A percentile compares a stretch with the other conserved stretches of the same genome.
Evolutionary conservation across 2,113 vertebrate species (phyloP).

Genomic region (Syngnathoides biaculeatus): DNA sequence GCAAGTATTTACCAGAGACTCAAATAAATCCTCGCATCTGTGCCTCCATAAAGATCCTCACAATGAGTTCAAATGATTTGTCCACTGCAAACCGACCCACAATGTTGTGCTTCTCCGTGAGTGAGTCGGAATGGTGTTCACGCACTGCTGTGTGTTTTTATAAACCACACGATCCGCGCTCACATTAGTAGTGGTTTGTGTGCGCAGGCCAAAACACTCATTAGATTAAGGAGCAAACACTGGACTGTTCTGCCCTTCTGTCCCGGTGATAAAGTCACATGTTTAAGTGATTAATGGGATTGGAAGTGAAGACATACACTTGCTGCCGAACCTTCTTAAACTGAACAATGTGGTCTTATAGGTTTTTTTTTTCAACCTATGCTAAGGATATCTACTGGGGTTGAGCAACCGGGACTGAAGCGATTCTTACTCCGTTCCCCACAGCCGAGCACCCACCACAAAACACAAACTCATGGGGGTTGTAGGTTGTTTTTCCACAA

Average conservation of each 20-base stretch:
- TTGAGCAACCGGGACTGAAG: constrained; percentile 40
- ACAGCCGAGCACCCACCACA: constrained; percentile 6
- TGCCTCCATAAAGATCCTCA: neutral
- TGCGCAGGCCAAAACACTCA: constrained; percentile 19
- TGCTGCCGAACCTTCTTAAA: neutral
- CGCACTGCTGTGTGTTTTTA: neutral
- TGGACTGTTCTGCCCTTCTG: constrained; percentile 14
- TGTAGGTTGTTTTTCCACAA: neutral
- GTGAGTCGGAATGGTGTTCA: neutral
- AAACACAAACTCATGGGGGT: constrained; percentile 32
- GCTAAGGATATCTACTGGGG: constrained; percentile 12
- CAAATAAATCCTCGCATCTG: neutral
- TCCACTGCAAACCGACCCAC: neutral
- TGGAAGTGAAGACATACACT: constrained; percentile 30
- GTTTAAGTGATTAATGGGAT: constrained; percentile 61
- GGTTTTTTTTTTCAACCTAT: neutral
- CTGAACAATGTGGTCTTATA: neutral
- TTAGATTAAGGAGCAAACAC: constrained; percentile 25
- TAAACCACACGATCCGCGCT: neutral
- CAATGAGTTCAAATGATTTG: neutral
- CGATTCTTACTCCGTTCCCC: constrained; percentile 7
- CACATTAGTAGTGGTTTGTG: constrained; percentile 5
- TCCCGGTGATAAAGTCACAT: constrained; percentile 48
- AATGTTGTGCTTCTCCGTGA: neutral
- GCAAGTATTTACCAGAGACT: neutral